These are phyloP conservation scores for Cairina moschata DNA, from an alignment of 2,113 vertebrate species.

Conservation along the genomic window DNA sequence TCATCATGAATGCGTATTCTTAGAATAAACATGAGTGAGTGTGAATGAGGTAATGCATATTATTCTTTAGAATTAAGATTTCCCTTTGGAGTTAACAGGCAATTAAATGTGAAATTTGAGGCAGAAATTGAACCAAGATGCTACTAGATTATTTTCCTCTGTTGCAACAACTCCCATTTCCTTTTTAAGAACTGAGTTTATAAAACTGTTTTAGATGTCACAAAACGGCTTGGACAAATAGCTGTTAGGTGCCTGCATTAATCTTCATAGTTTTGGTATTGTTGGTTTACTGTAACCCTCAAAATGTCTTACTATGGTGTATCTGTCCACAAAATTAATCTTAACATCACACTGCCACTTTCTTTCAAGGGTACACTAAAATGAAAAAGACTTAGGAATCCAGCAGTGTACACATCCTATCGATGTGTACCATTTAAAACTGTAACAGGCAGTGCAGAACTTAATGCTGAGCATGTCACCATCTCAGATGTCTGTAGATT, in stretches of 20 bases:
- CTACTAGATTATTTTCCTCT: background rate
- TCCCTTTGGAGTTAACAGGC: background rate
- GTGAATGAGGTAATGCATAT: background rate
- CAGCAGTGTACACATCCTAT: background rate
- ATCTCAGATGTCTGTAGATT: background rate
- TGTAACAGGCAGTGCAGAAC: background rate
- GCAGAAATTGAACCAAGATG: constrained; percentile 1
- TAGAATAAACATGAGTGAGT: background rate
- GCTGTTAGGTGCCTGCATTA: background rate
- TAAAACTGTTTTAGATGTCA: background rate
- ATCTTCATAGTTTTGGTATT: background rate
- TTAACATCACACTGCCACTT: background rate
- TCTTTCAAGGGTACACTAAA: background rate
- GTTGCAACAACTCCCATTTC: background rate
- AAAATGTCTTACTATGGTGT: background rate
- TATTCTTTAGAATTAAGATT: background rate
- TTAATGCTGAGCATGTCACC: background rate
- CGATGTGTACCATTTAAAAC: background rate
- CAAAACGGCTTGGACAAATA: background rate
- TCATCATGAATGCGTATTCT: background rate
- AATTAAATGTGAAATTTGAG: background rate
- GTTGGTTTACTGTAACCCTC: background rate
- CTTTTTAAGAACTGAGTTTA: background rate
- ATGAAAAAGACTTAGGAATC: background rate
- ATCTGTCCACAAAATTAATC: background rate